phyloP scores from a whole-genome alignment of 2,888 invertebrate species.

The Troglohyphantes excavatus region DNA sequence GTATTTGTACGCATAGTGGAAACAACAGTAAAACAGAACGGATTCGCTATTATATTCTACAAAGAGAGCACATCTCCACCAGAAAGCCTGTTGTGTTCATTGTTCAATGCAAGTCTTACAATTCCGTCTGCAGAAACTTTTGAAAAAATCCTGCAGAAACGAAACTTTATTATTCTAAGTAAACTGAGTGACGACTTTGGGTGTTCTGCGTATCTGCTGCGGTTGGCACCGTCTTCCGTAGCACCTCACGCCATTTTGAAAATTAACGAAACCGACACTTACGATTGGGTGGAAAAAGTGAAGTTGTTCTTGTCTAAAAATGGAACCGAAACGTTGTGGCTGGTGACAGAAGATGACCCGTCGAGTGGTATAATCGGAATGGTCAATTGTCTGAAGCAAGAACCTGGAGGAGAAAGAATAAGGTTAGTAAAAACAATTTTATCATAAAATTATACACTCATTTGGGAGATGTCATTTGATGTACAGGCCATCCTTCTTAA shows the following conservation, averaged over 20 bases:
- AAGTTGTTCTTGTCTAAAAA: constrained; percentile 83
- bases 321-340: constrained; percentile 82
- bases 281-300: constrained; percentile 89
- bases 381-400: constrained; percentile 84
- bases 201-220: constrained; percentile 30
- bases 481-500: too few relatives aligned
- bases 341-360: constrained; percentile 81
- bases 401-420: constrained; percentile 81
- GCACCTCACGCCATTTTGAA: constrained; percentile 21
- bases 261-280: constrained; percentile 33
- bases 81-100: constrained; percentile 34
- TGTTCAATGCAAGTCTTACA: constrained; percentile 20
- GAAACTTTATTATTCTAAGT: constrained; percentile 11
- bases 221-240: neutral
- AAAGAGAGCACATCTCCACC: constrained; percentile 10
- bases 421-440: constrained; percentile 68
- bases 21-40: neutral
- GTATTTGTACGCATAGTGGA: neutral
- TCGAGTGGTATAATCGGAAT: constrained; percentile 84
- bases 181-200: constrained; percentile 42
- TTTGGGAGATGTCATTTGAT: too few relatives aligned
- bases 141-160: neutral
- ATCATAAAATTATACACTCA: too few relatives aligned
- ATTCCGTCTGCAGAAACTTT: neutral
- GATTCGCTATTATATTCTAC: constrained; percentile 45